phyloP scores from a whole-genome alignment of 2,888 invertebrate species.

The Apodemia hepburni region DNA sequence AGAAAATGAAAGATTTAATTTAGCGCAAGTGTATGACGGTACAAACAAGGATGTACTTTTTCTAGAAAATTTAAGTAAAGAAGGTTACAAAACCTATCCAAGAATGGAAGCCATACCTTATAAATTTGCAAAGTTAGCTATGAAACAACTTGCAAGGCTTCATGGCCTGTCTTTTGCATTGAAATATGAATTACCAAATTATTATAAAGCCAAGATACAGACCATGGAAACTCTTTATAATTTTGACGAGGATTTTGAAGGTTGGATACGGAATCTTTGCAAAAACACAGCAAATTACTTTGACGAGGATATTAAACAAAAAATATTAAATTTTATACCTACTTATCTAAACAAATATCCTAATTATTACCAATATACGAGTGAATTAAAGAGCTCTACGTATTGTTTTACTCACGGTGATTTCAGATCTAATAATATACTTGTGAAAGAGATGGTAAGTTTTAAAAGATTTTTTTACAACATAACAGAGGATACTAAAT shows the following conservation, averaged over 20 bases:
- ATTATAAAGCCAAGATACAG: constrained; percentile 38
- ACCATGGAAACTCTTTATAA: constrained; percentile 15
- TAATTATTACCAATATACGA: constrained; percentile 27
- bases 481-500: too few species aligned
- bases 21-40: constrained; percentile 26
- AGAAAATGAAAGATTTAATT: constrained; percentile 24
- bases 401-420: constrained; percentile 32
- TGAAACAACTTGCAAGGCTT: constrained; percentile 39
- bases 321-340: constrained; percentile 33
- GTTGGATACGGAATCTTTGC: constrained; percentile 27
- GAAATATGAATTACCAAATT: constrained; percentile 34
- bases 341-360: constrained; percentile 25
- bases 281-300: constrained; percentile 34
- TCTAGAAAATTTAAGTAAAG: constrained; percentile 34
- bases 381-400: constrained; percentile 25
- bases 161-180: constrained; percentile 41
- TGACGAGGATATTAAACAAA: constrained; percentile 34
- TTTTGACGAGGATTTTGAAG: constrained; percentile 29
- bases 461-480: background rate
- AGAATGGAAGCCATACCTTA: constrained; percentile 35
- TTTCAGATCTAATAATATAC: constrained; percentile 30
- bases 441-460: constrained; percentile 30
- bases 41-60: constrained; percentile 25
- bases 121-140: constrained; percentile 37
- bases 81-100: constrained; percentile 37